Percentiles rank a stretch among this genome's conserved stretches.
These are phyloP conservation scores for Temnopleurus reevesii DNA, from an alignment of 53 echinoderm and acorn worm genomes.

Conservation along the genomic window DNA sequence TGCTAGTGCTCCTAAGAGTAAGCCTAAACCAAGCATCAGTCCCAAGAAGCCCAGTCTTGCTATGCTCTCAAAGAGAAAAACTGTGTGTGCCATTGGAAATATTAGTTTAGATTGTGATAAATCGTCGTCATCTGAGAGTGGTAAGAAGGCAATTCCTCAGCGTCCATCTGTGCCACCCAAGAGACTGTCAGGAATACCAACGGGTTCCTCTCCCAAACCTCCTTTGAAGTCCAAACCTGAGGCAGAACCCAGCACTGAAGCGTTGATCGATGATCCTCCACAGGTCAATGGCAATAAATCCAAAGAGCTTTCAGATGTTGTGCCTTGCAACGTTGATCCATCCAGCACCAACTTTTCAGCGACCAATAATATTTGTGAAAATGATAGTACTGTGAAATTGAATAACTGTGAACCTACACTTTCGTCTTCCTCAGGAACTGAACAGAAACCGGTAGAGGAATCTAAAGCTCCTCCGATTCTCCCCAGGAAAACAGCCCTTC, in stretches of 20 bases:
- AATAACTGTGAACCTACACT: neutral
- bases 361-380: neutral
- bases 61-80: conserved; percentile 1
- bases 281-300: conserved; percentile 28
- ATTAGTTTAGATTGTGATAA: neutral
- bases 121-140: neutral
- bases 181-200: conserved; percentile 12
- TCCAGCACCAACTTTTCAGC: neutral
- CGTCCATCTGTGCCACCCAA: conserved; percentile 51
- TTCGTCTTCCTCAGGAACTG: neutral
- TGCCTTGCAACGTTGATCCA: neutral
- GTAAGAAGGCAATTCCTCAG: conserved; percentile 32
- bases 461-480: conserved; percentile 19
- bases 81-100: neutral
- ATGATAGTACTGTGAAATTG: conserved; percentile 26
- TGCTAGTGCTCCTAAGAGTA: neutral
- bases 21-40: conserved; percentile 39
- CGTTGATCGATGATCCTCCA: neutral
- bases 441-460: neutral
- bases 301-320: conserved; percentile 27
- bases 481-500: conserved; percentile 20
- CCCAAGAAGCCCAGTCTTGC: conserved; percentile 61
- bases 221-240: neutral
- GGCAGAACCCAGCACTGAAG: neutral
- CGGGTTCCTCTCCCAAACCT: neutral